Base-by-base conservation (phyloP, 2,113 vertebrate species). In the Prietella phreatophila region DNA sequence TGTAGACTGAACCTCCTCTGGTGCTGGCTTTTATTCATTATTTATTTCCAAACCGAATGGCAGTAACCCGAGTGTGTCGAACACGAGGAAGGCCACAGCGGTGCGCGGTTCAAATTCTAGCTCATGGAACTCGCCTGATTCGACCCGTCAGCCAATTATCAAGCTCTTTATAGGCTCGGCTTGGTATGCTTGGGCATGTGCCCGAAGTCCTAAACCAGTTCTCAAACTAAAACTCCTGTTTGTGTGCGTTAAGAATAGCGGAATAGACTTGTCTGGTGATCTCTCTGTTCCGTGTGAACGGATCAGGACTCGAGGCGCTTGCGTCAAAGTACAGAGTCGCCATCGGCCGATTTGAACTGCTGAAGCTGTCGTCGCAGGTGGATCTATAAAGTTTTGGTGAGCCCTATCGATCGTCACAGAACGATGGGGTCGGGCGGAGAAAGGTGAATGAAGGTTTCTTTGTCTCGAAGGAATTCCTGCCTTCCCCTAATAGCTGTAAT, bases 391-490 rank as follows among this genome's bases (percentile, higher is more conserved):
- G 30, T 27, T 61, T 8, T 42, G 80, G 2, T 7, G 36, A 61
- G 7, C 14, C 0, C 22, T 65, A 33, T 84, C 36, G 83, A 55
- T 55, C 11, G 15, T 55, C 47, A 15, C n/a, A 20, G 19, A 55
- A 5, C 15, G 5, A 2, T 22, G 25, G 67, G 69, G 69, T n/a
- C 19, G 69, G 84, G 53, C 53, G 9, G 10, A 67, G 56, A 73
- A 85, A 39, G 84, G 67, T 61, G 58, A 82, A 82, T 13, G 80
- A 42, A 53, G 56, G 60, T 56, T 69, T 85, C 19, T 58, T 80
- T 55, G 71, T 78, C 85, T 86, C 53, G 4, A 27, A 78, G 56
- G 56, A 61, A 61, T 67, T 50, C 42, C 75, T 80, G 75, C 42
- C 75, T 36, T 5, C 36, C 80, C 56, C 56, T 61, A 82, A 82